phyloP scores from a whole-genome alignment of 2,797 vertebrate species.

The Glossophaga mutica region DNA sequence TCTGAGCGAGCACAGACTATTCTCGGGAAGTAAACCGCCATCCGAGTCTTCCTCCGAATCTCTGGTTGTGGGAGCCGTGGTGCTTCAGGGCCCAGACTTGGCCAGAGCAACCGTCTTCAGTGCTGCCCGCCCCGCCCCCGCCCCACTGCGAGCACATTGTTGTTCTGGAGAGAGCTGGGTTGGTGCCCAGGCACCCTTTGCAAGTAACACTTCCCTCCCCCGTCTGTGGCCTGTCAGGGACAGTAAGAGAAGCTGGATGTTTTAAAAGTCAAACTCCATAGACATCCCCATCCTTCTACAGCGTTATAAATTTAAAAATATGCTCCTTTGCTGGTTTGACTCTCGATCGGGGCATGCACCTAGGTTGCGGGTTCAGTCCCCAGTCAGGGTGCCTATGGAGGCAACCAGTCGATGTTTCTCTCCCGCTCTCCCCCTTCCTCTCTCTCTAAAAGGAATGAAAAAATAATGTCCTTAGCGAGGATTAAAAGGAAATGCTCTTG shows the following conservation, averaged over 20 bases:
- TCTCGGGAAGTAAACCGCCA: constrained; percentile 1
- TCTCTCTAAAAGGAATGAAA: not conserved
- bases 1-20: accelerated
- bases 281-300: not conserved
- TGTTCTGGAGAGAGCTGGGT: not conserved
- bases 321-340: not conserved
- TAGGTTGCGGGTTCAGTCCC: not conserved
- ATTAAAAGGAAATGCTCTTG: not conserved
- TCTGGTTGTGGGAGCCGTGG: not conserved
- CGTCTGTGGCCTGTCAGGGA: not conserved
- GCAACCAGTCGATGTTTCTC: not conserved
- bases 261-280: not conserved
- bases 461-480: not conserved
- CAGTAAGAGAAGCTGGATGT: not conserved
- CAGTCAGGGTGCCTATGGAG: not conserved
- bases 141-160: not conserved
- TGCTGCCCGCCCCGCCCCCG: accelerated
- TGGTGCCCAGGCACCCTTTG: not conserved
- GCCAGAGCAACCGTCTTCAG: not conserved
- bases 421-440: not conserved
- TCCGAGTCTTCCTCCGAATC: not conserved
- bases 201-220: not conserved
- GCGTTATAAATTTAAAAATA: not conserved
- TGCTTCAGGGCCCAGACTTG: not conserved
- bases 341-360: not conserved